A percentile compares a stretch with the other conserved stretches of the same genome.
Conservation (phyloP, 2,888 invertebrate genomes). For the Dasypogon diadema region DNA sequence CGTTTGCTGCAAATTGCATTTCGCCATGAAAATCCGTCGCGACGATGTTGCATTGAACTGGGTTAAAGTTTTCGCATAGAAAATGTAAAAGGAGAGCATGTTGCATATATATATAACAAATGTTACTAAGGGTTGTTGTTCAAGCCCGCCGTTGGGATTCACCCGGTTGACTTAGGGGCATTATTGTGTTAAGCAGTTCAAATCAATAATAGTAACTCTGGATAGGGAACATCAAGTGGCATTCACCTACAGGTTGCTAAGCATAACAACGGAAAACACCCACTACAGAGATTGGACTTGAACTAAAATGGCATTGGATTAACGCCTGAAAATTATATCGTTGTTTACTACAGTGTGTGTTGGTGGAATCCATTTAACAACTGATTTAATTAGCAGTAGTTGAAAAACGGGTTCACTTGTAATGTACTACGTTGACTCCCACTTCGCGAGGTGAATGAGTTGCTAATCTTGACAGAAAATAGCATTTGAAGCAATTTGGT, state of each 20-base stretch:
- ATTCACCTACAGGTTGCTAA: neutral
- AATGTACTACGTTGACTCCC: too few relatives aligned
- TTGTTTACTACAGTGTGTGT: neutral
- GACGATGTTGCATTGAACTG: neutral
- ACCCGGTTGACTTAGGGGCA: neutral
- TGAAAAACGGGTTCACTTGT: neutral
- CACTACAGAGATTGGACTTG: neutral
- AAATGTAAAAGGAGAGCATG: neutral
- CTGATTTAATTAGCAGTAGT: neutral
- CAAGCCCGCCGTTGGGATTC: neutral
- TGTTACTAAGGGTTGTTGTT: neutral
- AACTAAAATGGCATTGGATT: neutral
- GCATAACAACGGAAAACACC: neutral
- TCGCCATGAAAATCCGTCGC: neutral
- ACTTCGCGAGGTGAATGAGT: neutral
- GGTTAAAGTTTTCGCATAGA: neutral
- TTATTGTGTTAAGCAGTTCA: neutral
- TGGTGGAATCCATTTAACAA: neutral
- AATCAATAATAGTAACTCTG: neutral
- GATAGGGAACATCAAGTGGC: neutral
- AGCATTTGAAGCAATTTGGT: too few relatives aligned
- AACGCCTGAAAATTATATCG: neutral
- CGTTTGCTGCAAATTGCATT: neutral
- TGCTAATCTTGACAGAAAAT: neutral
- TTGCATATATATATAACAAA: too few relatives aligned